Evolutionary conservation across 2,888 invertebrate species (phyloP), one percentile per base, ranked within the genome.

Genomic region (Eupeodes latifasciatus): DNA sequence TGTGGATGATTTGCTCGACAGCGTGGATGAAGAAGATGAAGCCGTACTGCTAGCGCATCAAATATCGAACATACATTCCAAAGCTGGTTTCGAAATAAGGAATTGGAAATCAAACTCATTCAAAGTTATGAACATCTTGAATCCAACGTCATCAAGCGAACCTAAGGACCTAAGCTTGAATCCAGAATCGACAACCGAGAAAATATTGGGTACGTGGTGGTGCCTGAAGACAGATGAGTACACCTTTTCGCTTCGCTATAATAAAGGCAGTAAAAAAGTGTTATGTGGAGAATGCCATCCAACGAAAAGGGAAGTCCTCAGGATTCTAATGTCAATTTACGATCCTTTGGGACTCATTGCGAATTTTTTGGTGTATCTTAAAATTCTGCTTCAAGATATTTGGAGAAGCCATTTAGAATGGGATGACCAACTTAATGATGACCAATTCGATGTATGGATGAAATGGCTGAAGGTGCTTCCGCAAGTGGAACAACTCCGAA

Each of bases 21-120:
- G 51, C 51, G 51, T 51, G n/a, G 51, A 51, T 51, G n/a, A 51
- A n/a, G 51, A n/a, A n/a, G n/a, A 51, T n/a, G 51, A n/a, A n/a
- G n/a, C 51, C 4, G 51, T 51, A 51, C 51, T 5, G 6, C 51
- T 51, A 2, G 51, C 51, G 1, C 1, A n/a, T n/a, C 51, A n/a
- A 51, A 51, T 51, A 51, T 5, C 51, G 51, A n/a, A 51, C 1
- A 51, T 51, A 51, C 51, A 51, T 51, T 51, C 51, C n/a, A n/a
- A n/a, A 6, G 51, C 51, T n/a, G 51, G 51, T n/a, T 51, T 51
- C n/a, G n/a, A 49, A 14, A 49, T 49, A 3, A 12, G 49, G 14
- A 49, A 49, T 49, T 49, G 49, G 49, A 49, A 14, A 14, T 49
- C 49, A 5, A 49, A 49, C 12, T 14, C 12, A 3, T 14, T 14